phyloP scores from a whole-genome alignment of 2,888 invertebrate genomes.

The Brachylomia viminalis region DNA sequence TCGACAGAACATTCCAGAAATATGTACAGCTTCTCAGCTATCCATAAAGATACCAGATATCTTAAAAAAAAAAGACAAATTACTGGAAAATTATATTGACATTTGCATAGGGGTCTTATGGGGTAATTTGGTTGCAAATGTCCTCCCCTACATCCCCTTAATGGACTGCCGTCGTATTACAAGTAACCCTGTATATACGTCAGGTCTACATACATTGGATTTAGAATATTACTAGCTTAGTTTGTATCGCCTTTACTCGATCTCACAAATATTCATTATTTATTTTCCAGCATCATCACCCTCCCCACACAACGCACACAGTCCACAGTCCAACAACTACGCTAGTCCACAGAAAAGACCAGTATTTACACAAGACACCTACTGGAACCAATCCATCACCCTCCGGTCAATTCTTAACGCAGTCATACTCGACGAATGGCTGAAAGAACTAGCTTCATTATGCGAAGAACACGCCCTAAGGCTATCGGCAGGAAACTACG shows the following conservation, averaged over 20 bases:
- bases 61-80: too few species aligned
- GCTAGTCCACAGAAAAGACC: constrained; percentile 77
- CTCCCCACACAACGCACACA: constrained; percentile 73
- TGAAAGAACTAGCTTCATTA: constrained; percentile 98
- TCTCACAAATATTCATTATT: background rate
- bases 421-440: constrained; percentile 98
- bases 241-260: background rate
- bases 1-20: too few species aligned
- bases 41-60: too few species aligned
- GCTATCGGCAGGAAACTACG: constrained; percentile 78
- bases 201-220: background rate
- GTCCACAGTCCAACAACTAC: constrained; percentile 67
- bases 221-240: background rate
- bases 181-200: too few species aligned
- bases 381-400: constrained; percentile 87
- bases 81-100: too few species aligned
- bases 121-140: too few species aligned
- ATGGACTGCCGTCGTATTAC: too few species aligned
- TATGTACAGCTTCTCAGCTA: too few species aligned
- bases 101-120: too few species aligned
- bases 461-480: constrained; percentile 97
- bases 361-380: constrained; percentile 84
- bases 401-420: constrained; percentile 90
- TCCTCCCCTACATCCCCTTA: too few species aligned
- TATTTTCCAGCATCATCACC: constrained; percentile 70